These are phyloP conservation scores for Pseudochromis fuscus DNA, from an alignment of 2,797 vertebrate genomes.

Conservation along the genomic window DNA sequence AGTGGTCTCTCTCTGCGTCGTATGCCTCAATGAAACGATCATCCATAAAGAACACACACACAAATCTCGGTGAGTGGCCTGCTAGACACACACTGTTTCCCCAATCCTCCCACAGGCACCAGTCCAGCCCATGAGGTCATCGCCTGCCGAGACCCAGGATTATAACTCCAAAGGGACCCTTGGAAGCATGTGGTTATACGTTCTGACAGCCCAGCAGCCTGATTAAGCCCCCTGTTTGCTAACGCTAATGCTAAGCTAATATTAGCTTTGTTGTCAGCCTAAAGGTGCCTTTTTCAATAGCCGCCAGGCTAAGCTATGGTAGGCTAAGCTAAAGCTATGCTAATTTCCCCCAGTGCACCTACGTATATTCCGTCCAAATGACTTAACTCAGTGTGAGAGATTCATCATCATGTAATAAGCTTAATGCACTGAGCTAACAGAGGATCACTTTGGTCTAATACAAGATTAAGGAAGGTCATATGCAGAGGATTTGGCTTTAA, in stretches of 20 bases:
- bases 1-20: constrained; percentile 50
- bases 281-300: constrained; percentile 77
- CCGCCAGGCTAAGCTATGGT: constrained; percentile 51
- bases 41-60: constrained; percentile 47
- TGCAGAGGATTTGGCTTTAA: constrained; percentile 88
- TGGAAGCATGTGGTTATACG: constrained; percentile 92
- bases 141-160: constrained; percentile 90
- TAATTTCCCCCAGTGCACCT: constrained; percentile 76
- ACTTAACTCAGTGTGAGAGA: constrained; percentile 87
- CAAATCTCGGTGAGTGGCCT: constrained; percentile 64
- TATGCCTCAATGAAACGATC: constrained; percentile 69
- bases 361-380: constrained; percentile 84
- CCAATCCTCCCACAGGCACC: constrained; percentile 84
- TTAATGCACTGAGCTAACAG: constrained; percentile 88
- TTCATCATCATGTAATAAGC: constrained; percentile 89
- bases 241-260: constrained; percentile 82
- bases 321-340: constrained; percentile 67
- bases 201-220: constrained; percentile 91
- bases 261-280: constrained; percentile 89
- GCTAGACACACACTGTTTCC: constrained; percentile 71
- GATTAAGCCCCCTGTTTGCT: constrained; percentile 87
- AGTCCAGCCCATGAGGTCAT: constrained; percentile 91
- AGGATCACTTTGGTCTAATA: constrained; percentile 89
- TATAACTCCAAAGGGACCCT: constrained; percentile 91
- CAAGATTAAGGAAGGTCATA: constrained; percentile 93